Evolutionary conservation across 2,113 vertebrate species (phyloP).

Genomic region (Felis catus): F.catus_Fca126_mat1.0 CM031421.1:27424001-27424500

Average conservation of each 20-base stretch:
- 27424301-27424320: not conserved
- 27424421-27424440: not conserved
- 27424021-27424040: not conserved
- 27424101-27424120: not conserved
- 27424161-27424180: not conserved
- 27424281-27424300: conserved; percentile 31
- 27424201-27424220: conserved; percentile 1
- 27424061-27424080: not conserved
- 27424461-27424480: not conserved
- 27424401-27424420: not conserved
- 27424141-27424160: not conserved
- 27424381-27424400: not conserved
- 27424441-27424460: not conserved
- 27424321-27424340: not conserved
- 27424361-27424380: not conserved
- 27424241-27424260: not conserved
- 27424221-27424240: not conserved
- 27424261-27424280: conserved; percentile 18
- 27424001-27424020: not conserved
- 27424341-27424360: not conserved
- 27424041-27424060: not conserved
- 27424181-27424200: not conserved
- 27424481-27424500: not conserved
- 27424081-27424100: not conserved
- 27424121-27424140: not conserved